phyloP scores from a whole-genome alignment of 2,113 vertebrate species.

The Pogona vitticeps region DNA sequence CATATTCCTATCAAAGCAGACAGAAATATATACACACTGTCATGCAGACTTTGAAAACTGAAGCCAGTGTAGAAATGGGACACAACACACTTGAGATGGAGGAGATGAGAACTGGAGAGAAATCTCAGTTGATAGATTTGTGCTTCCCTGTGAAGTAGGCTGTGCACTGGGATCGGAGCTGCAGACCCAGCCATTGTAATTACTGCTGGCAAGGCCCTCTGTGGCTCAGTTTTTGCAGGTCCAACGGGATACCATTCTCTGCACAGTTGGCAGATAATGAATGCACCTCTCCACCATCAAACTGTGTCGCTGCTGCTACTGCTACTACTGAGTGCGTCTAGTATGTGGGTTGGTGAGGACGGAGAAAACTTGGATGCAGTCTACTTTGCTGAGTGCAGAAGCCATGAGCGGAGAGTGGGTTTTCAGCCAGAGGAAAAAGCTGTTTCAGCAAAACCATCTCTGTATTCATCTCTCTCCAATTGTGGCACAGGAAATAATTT shows the following conservation, averaged over 20 bases:
- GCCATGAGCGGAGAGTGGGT: neutral
- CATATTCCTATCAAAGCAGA: too few species aligned
- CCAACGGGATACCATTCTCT: neutral
- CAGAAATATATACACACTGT: too few species aligned
- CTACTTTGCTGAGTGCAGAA: neutral
- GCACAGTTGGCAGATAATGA: neutral
- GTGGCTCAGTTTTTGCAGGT: neutral
- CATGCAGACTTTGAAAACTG: too few species aligned
- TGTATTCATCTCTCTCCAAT: neutral
- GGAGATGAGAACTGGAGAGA: neutral
- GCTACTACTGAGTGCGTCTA: neutral
- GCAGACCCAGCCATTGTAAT: neutral
- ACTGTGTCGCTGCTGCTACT: neutral
- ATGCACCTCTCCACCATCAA: neutral
- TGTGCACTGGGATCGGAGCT: neutral
- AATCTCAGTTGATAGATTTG: neutral
- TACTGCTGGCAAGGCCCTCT: neutral
- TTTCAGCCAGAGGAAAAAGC: neutral
- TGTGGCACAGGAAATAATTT: slow-evolving; percentile 17
- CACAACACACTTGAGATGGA: neutral
- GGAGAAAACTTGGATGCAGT: neutral
- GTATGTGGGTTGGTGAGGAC: neutral
- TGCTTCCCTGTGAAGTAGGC: neutral
- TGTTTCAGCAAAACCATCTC: neutral
- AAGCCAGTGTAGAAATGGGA: too few species aligned